phyloP scores from a whole-genome alignment of 2,888 invertebrate species.

The Melinaea marsaeus region DNA sequence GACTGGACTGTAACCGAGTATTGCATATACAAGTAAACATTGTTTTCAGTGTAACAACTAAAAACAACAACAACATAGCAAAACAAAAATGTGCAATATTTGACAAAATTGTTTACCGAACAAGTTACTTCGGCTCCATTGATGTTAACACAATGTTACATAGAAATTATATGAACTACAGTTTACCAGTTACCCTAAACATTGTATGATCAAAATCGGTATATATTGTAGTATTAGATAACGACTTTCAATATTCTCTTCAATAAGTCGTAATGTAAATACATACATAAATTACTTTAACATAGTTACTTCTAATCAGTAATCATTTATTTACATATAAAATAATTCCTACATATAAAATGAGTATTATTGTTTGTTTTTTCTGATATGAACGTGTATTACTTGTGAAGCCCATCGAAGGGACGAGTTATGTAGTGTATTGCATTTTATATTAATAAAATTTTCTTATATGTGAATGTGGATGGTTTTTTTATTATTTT shows the following conservation, averaged over 20 bases:
- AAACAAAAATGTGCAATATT: no score
- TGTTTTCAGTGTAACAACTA: no score
- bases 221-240: background rate
- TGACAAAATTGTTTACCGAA: background rate
- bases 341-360: conserved; percentile 39
- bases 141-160: background rate
- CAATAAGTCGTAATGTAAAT: conserved; percentile 45
- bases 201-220: background rate
- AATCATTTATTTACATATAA: conserved; percentile 46
- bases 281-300: conserved; percentile 38
- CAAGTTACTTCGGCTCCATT: background rate
- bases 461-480: conserved; percentile 70
- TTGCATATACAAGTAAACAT: background rate
- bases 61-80: no score
- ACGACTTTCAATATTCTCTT: conserved; percentile 23
- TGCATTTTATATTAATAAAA: conserved; percentile 74
- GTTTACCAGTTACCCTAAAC: background rate
- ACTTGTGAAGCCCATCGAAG: conserved; percentile 34
- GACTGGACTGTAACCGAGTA: background rate
- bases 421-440: conserved; percentile 54
- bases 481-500: conserved; percentile 16
- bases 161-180: background rate
- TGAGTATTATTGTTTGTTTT: conserved; percentile 37
- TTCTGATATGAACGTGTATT: conserved; percentile 42
- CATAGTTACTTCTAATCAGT: conserved; percentile 48